phyloP scores from a whole-genome alignment of 2,797 vertebrate species.

The Semotilus atromaculatus region DNA sequence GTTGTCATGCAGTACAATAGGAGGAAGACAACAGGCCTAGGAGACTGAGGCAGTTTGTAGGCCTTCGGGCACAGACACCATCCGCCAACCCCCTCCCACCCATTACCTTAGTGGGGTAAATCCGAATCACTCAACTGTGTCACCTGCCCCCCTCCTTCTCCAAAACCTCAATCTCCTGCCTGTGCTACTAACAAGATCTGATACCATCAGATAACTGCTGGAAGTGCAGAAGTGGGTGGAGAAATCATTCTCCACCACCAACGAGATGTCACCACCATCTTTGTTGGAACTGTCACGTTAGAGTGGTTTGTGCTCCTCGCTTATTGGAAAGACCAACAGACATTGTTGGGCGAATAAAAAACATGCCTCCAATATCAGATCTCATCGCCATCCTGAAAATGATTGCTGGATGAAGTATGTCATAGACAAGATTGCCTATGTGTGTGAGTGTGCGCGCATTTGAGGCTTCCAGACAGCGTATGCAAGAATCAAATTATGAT shows the following conservation, averaged over 20 bases:
- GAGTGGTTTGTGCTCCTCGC: slow-evolving; percentile 61
- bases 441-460: slow-evolving; percentile 12
- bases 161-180: slow-evolving; percentile 59
- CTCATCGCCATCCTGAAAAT: slow-evolving; percentile 58
- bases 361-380: slow-evolving; percentile 64
- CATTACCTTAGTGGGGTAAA: slow-evolving; percentile 41
- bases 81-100: background rate
- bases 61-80: slow-evolving; percentile 32
- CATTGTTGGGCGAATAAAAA: slow-evolving; percentile 60
- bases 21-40: slow-evolving; percentile 16
- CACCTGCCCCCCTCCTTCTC: slow-evolving; percentile 31
- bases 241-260: slow-evolving; percentile 62
- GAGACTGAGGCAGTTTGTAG: slow-evolving; percentile 16
- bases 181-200: slow-evolving; percentile 63
- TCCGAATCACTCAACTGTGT: slow-evolving; percentile 58
- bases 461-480: background rate
- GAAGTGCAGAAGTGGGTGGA: slow-evolving; percentile 61
- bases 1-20: slow-evolving; percentile 45
- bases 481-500: slow-evolving; percentile 27
- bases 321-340: slow-evolving; percentile 64
- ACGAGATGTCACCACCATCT: slow-evolving; percentile 60
- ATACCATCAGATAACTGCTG: slow-evolving; percentile 65
- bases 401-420: slow-evolving; percentile 59
- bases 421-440: slow-evolving; percentile 45
- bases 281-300: slow-evolving; percentile 66